Evolutionary conservation across 2,888 invertebrate species (phyloP), one percentile per base, ranked within the genome.

Genomic region (Pocota personata): DNA sequence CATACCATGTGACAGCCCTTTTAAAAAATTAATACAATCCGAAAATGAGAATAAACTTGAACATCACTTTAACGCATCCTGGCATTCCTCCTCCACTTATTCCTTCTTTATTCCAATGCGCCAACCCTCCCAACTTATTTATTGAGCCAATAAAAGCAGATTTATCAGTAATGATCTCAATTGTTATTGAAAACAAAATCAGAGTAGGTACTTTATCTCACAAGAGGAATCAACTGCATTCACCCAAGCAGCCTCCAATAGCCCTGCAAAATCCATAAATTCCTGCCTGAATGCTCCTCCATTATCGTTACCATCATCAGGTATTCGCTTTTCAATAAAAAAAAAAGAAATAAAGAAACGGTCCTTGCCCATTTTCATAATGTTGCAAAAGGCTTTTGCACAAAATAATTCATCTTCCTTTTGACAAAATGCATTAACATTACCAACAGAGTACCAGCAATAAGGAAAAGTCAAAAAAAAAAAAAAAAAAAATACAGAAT

Each of bases 361-460:
- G 7, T 21, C 27, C n/a, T 10, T n/a, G 12, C 21, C 14, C 48
- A 16, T 19, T 35, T 57, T 58, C n/a, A 16, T 14, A 60, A 60
- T 52, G 21, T 30, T 64, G 50, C 73, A 62, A 12, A 50, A 40
- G 50, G 30, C 67, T 67, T 40, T 40, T 12, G 30, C 37, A 37
- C 19, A 30, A 58, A 67, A 77, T 67, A 77, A 40, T 77, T 50
- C 66, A 76, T 57, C 24, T 46, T 66, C 43, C 19, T 67, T 69
- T 78, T 71, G 78, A 62, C 69, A 37, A 69, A 78, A 78, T 77
- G 43, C 77, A 78, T 71, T 71, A 62, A 71, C 60, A 60, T 77
- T 50, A 27, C 52, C n/a, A 55, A 27, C 16, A 46, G 16, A n/a
- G 6, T 5, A 19, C 3, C 35, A 32, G 24, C 32, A 46, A 50